phyloP scores from a whole-genome alignment of 2,888 invertebrate genomes.

The Agrotis puta region DNA sequence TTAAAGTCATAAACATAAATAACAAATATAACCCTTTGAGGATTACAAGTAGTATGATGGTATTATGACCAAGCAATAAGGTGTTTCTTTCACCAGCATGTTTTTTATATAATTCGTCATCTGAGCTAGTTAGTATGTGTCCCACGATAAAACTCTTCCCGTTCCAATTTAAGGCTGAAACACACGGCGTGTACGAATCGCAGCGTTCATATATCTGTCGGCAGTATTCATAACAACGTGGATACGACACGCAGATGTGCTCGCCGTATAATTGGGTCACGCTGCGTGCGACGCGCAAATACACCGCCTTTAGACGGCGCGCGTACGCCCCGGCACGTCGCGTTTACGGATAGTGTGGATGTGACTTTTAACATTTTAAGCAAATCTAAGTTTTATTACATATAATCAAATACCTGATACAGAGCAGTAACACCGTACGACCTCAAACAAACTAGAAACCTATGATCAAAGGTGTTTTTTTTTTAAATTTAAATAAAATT shows the following conservation, averaged over 20 bases:
- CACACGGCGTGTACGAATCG: slow-evolving; percentile 23
- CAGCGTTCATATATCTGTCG: slow-evolving; percentile 50
- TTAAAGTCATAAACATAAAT: no score
- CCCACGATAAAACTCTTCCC: slow-evolving; percentile 18
- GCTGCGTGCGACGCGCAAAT: slow-evolving; percentile 67
- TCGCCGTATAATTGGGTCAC: slow-evolving; percentile 67
- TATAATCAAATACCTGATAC: no score
- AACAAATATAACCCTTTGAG: not conserved
- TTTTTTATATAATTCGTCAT: not conserved
- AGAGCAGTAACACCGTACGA: no score
- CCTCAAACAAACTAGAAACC: no score
- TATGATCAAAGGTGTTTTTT: no score
- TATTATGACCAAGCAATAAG: not conserved
- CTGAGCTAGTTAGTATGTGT: not conserved
- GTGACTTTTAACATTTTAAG: slow-evolving; percentile 4
- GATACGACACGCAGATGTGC: slow-evolving; percentile 65
- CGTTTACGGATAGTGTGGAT: slow-evolving; percentile 48
- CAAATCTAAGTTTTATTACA: no score
- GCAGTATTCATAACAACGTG: slow-evolving; percentile 46
- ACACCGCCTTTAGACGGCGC: slow-evolving; percentile 67
- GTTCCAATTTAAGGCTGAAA: slow-evolving; percentile 17
- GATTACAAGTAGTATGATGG: not conserved
- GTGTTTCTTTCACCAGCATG: not conserved
- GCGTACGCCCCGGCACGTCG: slow-evolving; percentile 65
- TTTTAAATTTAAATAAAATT: no score